Evolutionary conservation across 1,140 invertebrate species (phyloP), one percentile per base, ranked within the genome.

Genomic region (Brachionus paranguensis): DNA sequence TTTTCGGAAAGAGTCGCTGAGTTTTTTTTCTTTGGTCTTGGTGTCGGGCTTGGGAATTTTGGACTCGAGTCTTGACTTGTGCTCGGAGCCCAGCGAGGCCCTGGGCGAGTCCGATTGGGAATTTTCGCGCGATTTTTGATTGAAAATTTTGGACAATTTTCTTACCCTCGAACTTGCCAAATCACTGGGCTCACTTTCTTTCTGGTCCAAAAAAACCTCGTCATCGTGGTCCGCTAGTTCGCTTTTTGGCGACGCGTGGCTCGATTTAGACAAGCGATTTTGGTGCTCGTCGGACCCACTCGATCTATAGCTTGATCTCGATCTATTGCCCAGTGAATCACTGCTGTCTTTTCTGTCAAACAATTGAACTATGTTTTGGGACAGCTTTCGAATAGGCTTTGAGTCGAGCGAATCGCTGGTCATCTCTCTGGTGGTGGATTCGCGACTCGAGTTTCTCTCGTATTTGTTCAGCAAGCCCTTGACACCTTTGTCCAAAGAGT

Each of bases 61-160:
- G 8, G 37, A 72, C 41, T 72, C 68, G n/a, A 72, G 47, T 8
- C 68, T 17, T n/a, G 68, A 72, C 33, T 72, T 72, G 14, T 17
- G 29, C 29, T 72, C 68, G 7, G 68, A 43, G 33, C 68, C 37
- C 4, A 41, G n/a, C 11, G 68, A 72, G 7, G 68, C 43, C 8
- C 68, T 12, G 14, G 68, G 41, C n/a, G 68, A 72, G 41, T 72
- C 68, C 5, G 68, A 72, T 20, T 41, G 33, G 3, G 68, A 72
- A 45, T n/a, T 72, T 43, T 72, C 29, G 24, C 65, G 65, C 12
- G 68, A 72, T 24, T 72, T 72, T 72, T 76, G 43, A 33, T 47
- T 50, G 7, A 76, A 76, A 76, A 76, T 76, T 50, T 76, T 76
- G 1, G 72, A 50, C n/a, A 76, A 50, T 76, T 76, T 76, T 76